phyloP scores from a whole-genome alignment of 2,888 invertebrate genomes.

The Drosophila antonietae region DNA sequence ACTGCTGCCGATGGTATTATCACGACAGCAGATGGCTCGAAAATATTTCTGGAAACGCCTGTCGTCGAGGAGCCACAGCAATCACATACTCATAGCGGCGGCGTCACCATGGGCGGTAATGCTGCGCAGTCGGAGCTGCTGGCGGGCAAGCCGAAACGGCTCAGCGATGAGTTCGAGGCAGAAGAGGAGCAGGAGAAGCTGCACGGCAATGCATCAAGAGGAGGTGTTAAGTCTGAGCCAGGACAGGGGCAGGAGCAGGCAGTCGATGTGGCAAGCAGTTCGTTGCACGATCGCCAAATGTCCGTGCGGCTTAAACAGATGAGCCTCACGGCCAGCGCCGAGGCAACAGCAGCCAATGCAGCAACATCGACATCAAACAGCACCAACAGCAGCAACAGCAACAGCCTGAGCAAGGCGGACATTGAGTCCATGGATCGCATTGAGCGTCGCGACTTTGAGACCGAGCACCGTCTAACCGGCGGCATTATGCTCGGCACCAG shows the following conservation, averaged over 20 bases:
- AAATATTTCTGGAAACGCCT: constrained; percentile 84
- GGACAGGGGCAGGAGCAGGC: constrained; percentile 33
- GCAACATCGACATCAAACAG: constrained; percentile 9
- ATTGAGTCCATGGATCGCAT: constrained; percentile 84
- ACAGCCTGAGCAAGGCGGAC: constrained; percentile 69
- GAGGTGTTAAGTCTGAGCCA: constrained; percentile 3
- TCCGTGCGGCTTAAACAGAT: constrained; percentile 82
- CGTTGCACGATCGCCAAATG: constrained; percentile 79
- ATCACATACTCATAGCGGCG: constrained; percentile 54
- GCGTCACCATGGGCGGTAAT: constrained; percentile 14
- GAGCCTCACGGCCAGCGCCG: constrained; percentile 72
- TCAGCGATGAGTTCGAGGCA: constrained; percentile 83
- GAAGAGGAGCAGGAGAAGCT: constrained; percentile 41
- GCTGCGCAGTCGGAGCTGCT: constrained; percentile 40
- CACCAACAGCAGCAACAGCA: constrained; percentile 18
- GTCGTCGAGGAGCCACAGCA: constrained; percentile 82
- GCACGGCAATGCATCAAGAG: background rate
- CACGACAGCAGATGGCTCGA: constrained; percentile 74
- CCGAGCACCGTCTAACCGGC: constrained; percentile 83
- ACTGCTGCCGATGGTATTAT: constrained; percentile 58
- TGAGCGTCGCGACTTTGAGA: constrained; percentile 84
- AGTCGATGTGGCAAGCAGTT: constrained; percentile 54
- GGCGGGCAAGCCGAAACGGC: constrained; percentile 82
- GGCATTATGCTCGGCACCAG: constrained; percentile 82
- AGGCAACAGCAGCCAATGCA: constrained; percentile 25